Conservation (phyloP, 1,140 invertebrate genomes). For the Tribolium castaneum region DNA sequence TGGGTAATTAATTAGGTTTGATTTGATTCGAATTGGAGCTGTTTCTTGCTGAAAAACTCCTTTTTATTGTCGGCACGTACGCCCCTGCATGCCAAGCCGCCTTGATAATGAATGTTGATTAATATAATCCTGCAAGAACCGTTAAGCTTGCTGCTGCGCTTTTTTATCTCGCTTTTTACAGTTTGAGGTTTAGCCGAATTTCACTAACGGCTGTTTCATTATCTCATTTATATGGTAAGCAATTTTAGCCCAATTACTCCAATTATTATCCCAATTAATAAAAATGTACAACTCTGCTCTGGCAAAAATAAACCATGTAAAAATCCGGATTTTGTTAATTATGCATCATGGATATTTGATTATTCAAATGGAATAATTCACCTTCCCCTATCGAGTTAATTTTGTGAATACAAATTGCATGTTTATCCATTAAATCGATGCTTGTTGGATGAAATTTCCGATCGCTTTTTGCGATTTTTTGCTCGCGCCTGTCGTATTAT, state of each 20-base stretch:
- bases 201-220: slow-evolving; percentile 15
- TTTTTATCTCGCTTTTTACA: slow-evolving; percentile 21
- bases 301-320: neutral
- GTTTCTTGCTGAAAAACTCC: neutral
- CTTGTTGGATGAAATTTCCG: neutral
- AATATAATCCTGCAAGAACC: slow-evolving; percentile 34
- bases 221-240: slow-evolving; percentile 21
- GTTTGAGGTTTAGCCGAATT: slow-evolving; percentile 9
- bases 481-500: too few relatives aligned
- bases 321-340: slow-evolving; percentile 6
- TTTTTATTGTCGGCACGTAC: neutral
- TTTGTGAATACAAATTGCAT: slow-evolving; percentile 20
- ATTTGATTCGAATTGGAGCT: neutral
- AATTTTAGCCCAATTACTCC: neutral
- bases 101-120: slow-evolving; percentile 39
- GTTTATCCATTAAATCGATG: slow-evolving; percentile 11
- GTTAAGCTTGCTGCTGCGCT: neutral
- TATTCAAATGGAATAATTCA: slow-evolving; percentile 10
- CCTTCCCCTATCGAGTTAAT: slow-evolving; percentile 1
- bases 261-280: slow-evolving; percentile 12
- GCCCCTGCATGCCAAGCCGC: neutral
- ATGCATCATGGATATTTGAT: neutral
- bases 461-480: too few relatives aligned
- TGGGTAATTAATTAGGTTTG: neutral
- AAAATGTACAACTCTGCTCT: neutral